Conservation (phyloP, 2,888 invertebrate genomes). For the Alloscopus bannaensis region DNA sequence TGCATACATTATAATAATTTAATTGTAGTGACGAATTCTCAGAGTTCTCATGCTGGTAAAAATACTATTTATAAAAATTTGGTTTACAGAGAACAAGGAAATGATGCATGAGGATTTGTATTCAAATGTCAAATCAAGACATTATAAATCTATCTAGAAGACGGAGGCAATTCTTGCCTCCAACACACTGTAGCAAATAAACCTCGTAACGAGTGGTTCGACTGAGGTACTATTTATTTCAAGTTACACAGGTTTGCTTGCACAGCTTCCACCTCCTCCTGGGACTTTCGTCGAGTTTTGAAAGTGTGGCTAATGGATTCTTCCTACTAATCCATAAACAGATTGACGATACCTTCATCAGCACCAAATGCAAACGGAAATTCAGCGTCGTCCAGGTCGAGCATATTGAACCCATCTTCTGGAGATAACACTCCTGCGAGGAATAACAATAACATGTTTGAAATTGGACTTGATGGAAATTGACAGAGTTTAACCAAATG, state of each 20-base stretch:
- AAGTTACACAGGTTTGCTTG: too few species aligned
- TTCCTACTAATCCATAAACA: slow-evolving; percentile 59
- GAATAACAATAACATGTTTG: slow-evolving; percentile 1
- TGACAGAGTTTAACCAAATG: not conserved
- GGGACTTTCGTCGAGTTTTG: too few species aligned
- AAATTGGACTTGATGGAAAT: too few species aligned
- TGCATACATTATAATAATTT: slow-evolving; percentile 19
- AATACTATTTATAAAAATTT: slow-evolving; percentile 36
- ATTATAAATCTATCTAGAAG: too few species aligned
- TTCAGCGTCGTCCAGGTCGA: slow-evolving; percentile 61
- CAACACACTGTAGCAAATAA: too few species aligned
- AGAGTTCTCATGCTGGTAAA: slow-evolving; percentile 29
- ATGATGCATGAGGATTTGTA: slow-evolving; percentile 13
- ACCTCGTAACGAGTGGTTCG: too few species aligned
- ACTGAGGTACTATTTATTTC: too few species aligned
- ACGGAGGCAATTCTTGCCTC: too few species aligned
- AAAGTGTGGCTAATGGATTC: too few species aligned
- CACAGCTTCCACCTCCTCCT: too few species aligned
- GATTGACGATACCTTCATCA: slow-evolving; percentile 69
- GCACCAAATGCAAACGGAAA: slow-evolving; percentile 71
- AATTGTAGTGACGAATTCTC: not conserved
- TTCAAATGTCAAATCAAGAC: too few species aligned
- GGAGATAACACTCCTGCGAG: slow-evolving; percentile 26
- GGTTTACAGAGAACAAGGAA: not conserved
- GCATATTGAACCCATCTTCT: slow-evolving; percentile 61